Evolutionary conservation across 2,888 invertebrate genomes (phyloP), one percentile per base, ranked within the genome.

Genomic region (Yponomeuta sedellus): DNA sequence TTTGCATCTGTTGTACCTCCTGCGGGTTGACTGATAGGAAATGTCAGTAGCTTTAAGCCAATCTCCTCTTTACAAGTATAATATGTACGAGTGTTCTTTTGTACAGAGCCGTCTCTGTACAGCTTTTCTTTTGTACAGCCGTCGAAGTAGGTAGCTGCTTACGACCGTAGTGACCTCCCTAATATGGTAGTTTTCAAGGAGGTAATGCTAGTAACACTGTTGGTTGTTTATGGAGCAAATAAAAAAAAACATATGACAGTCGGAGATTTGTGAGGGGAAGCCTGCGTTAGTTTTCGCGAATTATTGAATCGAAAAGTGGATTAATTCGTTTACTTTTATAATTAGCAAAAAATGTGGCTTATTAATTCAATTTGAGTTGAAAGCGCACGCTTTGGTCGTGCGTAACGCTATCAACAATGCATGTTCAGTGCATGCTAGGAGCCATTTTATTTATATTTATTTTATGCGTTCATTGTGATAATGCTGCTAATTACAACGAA

Each of bases 361-460:
- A 79, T 77, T 77, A 81, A 80, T 81, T 82, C 73, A 80, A 75
- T 83, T 79, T 88, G 83, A 82, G 76, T 75, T 75, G 77, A 78
- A 75, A 75, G 80, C 77, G 80, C 82, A 81, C 79, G 83, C 77
- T 76, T 75, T 69, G 75, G 76, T 75, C 82, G 87, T 82, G 86
- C 80, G 75, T 77, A 76, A 77, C 78, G 78, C 79, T 77, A 74
- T 77, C 77, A 90, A 83, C 44, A 83, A 91, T 91, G 91, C 87
- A 86, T 88, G 80, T 86, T 85, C 84, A 79, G 74, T 86, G 80
- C 83, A 84, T 84, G 77, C 71, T 90, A 86, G 91, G 87, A 88
- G 91, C 91, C 91, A 91, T 91, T 91, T 91, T 91, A 88, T 83
- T 87, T 86, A 82, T 89, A 86, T 91, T 88, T 88, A 90, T 91